Evolutionary conservation across 1,140 invertebrate species (phyloP).

Genomic region (Brachionus paranguensis): DNA sequence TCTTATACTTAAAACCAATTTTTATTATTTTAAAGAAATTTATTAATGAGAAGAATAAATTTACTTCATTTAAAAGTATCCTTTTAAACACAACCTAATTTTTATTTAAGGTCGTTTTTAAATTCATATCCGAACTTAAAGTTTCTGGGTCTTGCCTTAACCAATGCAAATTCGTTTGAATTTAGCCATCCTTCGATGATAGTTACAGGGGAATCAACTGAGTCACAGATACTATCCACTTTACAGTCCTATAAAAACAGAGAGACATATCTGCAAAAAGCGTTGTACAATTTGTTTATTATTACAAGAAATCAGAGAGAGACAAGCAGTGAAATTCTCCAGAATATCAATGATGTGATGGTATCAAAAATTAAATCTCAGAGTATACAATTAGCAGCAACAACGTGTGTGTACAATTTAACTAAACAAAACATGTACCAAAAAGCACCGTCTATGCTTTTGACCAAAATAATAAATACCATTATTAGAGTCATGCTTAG

Average conservation of each 20-base stretch:
- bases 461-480: background rate
- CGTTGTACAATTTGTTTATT: background rate
- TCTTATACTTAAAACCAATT: too few species aligned
- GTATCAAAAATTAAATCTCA: background rate
- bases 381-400: background rate
- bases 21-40: too few species aligned
- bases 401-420: slow-evolving; percentile 12
- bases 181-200: background rate
- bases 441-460: background rate
- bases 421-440: background rate
- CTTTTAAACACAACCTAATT: too few species aligned
- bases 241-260: background rate
- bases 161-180: slow-evolving; percentile 31
- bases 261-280: background rate
- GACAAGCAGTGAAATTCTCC: background rate
- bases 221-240: background rate
- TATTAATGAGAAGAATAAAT: too few species aligned
- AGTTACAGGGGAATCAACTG: slow-evolving; percentile 5
- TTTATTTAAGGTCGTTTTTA: background rate
- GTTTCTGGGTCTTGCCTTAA: background rate
- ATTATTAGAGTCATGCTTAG: background rate
- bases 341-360: background rate
- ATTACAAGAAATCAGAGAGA: background rate
- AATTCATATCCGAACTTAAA: background rate
- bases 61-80: too few species aligned